Percentiles rank a stretch among this genome's conserved stretches.
phyloP scores from a whole-genome alignment of 2,113 vertebrate genomes.

The Thomomys bottae region DNA sequence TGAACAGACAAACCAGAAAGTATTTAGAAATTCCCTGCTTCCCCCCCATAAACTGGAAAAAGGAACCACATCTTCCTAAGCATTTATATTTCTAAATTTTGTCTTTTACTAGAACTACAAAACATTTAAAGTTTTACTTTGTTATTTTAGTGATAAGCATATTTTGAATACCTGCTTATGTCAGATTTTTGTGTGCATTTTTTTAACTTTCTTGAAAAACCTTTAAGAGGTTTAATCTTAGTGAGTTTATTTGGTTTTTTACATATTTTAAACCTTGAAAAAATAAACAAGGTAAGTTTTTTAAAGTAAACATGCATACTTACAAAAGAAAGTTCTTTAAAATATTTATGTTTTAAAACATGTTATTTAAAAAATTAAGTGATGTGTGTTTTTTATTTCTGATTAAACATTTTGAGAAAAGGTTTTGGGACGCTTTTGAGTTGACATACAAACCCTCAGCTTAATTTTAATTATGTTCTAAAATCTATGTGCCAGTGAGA shows the following conservation, averaged over 20 bases:
- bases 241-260: constrained; percentile 6
- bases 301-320: neutral
- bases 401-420: constrained; percentile 18
- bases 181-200: neutral
- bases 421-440: neutral
- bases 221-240: constrained; percentile 15
- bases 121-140: neutral
- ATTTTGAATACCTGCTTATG: neutral
- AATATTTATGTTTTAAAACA: neutral
- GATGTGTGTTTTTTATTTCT: constrained; percentile 16
- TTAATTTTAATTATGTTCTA: too few species aligned
- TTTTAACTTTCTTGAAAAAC: neutral
- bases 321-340: neutral
- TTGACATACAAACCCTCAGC: too few species aligned
- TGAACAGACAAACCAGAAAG: neutral
- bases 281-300: neutral
- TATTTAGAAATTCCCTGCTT: neutral
- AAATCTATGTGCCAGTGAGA: too few species aligned
- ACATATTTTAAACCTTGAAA: constrained; percentile 28
- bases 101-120: neutral
- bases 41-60: neutral
- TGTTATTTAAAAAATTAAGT: neutral
- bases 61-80: neutral
- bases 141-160: constrained; percentile 27
- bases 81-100: neutral